Percentiles rank a stretch among this genome's conserved stretches.
phyloP scores from a whole-genome alignment of 2,888 invertebrate genomes.

The Eupithecia abbreviata region DNA sequence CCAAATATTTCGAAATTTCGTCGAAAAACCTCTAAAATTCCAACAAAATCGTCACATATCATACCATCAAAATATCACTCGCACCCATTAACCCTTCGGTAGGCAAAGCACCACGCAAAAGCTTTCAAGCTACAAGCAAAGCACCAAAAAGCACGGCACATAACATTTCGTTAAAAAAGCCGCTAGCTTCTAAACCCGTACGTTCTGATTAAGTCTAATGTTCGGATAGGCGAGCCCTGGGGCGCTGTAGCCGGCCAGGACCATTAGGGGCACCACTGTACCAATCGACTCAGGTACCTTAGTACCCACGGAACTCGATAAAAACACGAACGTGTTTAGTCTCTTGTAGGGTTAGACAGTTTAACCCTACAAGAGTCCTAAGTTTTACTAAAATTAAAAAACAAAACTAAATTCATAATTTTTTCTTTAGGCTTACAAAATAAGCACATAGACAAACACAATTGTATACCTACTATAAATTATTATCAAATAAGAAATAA shows the following conservation, averaged over 20 bases:
- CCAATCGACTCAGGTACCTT: slow-evolving; percentile 43
- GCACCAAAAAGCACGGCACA: slow-evolving; percentile 29
- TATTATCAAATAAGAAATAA: no score
- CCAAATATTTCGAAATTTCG: not conserved
- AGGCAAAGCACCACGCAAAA: slow-evolving; percentile 9
- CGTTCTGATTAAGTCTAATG: slow-evolving; percentile 68
- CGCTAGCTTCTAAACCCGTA: slow-evolving; percentile 54
- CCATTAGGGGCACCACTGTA: slow-evolving; percentile 60
- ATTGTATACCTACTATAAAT: no score
- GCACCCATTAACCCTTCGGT: not conserved
- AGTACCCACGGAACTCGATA: slow-evolving; percentile 28
- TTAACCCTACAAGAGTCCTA: no score
- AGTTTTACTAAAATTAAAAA: no score
- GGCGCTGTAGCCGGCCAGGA: slow-evolving; percentile 49
- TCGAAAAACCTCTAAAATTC: not conserved
- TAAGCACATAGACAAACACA: no score
- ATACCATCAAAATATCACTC: not conserved
- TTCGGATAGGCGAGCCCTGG: slow-evolving; percentile 50
- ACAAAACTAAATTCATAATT: no score
- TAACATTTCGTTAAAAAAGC: slow-evolving; percentile 50
- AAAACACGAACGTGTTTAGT: slow-evolving; percentile 12
- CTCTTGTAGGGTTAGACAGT: no score
- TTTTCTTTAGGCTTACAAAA: no score
- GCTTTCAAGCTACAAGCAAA: slow-evolving; percentile 19
- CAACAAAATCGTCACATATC: not conserved